phyloP scores from a whole-genome alignment of 1,140 invertebrate species.

The Euborellia annulipes region DNA sequence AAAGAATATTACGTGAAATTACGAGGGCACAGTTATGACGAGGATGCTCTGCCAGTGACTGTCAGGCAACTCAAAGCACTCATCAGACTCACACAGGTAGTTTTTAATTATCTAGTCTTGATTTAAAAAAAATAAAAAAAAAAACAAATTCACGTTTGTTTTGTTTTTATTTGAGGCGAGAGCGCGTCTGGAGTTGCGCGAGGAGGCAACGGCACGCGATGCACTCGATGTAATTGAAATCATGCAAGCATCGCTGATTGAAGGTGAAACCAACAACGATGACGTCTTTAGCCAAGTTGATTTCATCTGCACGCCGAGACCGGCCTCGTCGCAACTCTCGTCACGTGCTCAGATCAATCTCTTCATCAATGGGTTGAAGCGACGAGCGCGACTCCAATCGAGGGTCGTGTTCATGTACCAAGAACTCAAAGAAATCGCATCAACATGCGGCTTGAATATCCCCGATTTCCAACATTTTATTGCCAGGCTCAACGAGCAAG shows the following conservation, averaged over 20 bases:
- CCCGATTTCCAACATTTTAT: conserved; percentile 47
- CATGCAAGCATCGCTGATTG: conserved; percentile 62
- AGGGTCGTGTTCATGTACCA: conserved; percentile 56
- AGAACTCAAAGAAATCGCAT: conserved; percentile 56
- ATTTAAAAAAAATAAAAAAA: too few relatives aligned
- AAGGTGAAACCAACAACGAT: conserved; percentile 54
- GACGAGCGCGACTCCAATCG: conserved; percentile 38
- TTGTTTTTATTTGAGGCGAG: too few relatives aligned
- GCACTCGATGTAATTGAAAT: conserved; percentile 76
- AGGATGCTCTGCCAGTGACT: conserved; percentile 54
- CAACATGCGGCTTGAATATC: conserved; percentile 42
- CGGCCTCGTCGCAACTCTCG: conserved; percentile 56
- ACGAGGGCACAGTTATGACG: conserved; percentile 43
- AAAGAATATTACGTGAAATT: conserved; percentile 73
- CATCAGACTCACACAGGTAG: conserved; percentile 67
- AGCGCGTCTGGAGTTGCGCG: conserved; percentile 68
- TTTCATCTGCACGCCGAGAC: conserved; percentile 49
- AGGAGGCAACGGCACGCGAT: conserved; percentile 60
- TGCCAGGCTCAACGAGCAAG: conserved; percentile 63
- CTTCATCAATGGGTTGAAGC: conserved; percentile 54
- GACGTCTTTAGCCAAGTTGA: conserved; percentile 53
- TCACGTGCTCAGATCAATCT: conserved; percentile 53
- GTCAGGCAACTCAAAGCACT: conserved; percentile 75
- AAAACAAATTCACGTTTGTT: too few relatives aligned
- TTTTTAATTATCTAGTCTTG: too few relatives aligned